A percentile compares a stretch with the other conserved stretches of the same genome.
These are phyloP conservation scores for Synanthedon andrenaeformis DNA, from an alignment of 2,888 invertebrate genomes.

Conservation along the genomic window DNA sequence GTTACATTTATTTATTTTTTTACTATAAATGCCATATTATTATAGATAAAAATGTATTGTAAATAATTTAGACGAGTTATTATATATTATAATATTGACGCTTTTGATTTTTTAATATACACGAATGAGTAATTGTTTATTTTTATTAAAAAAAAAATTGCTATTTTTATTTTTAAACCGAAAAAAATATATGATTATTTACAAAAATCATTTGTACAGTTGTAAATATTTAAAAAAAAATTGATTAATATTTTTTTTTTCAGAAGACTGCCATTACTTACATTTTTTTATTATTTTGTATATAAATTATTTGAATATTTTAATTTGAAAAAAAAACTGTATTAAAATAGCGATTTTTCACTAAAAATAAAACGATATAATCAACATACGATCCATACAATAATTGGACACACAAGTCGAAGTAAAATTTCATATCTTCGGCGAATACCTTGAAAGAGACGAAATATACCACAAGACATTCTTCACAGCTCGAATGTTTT, in stretches of 20 bases:
- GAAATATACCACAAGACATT: constrained; percentile 51
- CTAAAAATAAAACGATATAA: constrained; percentile 19
- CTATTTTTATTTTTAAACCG: constrained; percentile 23
- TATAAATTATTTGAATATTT: constrained; percentile 15
- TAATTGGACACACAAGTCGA: constrained; percentile 25
- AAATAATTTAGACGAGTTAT: constrained; percentile 49
- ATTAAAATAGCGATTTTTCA: constrained; percentile 64
- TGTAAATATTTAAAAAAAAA: constrained; percentile 31
- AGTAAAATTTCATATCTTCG: constrained; percentile 20
- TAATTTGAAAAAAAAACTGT: not conserved
- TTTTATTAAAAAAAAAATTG: constrained; percentile 15
- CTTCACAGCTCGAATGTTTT: constrained; percentile 46
- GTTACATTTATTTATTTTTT: constrained; percentile 34
- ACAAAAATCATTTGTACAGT: constrained; percentile 45
- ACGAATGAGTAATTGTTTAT: constrained; percentile 26
- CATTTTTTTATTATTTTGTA: constrained; percentile 33
- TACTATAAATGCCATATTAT: constrained; percentile 61
- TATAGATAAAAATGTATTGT: constrained; percentile 44
- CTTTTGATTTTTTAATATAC: constrained; percentile 33
- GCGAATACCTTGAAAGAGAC: constrained; percentile 31
- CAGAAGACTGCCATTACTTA: constrained; percentile 63
- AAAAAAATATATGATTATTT: constrained; percentile 41
- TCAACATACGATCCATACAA: too few relatives aligned
- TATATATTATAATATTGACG: constrained; percentile 34
- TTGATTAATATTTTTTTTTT: constrained; percentile 43